A percentile compares a stretch with the other conserved stretches of the same genome.
These are phyloP conservation scores for Lanius ludovicianus DNA, from an alignment of 2,113 vertebrate genomes.

Conservation along the genomic window DNA sequence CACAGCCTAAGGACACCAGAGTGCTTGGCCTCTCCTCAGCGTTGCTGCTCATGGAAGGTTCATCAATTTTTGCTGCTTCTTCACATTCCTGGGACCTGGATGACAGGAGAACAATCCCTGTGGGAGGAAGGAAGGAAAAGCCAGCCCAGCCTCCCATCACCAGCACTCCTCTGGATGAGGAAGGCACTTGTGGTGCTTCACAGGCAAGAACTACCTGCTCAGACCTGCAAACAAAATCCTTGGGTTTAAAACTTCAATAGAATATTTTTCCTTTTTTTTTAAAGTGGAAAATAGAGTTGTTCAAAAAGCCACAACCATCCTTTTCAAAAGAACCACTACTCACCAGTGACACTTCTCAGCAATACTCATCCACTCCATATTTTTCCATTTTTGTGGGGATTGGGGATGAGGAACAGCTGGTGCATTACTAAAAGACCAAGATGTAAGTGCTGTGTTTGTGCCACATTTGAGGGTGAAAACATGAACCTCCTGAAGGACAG, in stretches of 20 bases:
- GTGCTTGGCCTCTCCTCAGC: background rate
- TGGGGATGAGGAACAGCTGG: background rate
- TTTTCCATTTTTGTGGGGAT: background rate
- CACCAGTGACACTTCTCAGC: background rate
- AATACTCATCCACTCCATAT: background rate
- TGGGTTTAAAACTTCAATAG: background rate
- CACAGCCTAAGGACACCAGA: background rate
- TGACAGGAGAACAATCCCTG: rapidly evolving
- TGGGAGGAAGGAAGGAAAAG: background rate
- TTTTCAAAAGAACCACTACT: background rate
- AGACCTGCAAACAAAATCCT: background rate
- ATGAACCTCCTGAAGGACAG: background rate
- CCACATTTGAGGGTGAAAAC: background rate
- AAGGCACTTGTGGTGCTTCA: background rate
- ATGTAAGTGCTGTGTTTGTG: background rate
- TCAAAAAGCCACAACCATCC: background rate
- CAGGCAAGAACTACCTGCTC: background rate
- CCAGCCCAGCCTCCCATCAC: background rate
- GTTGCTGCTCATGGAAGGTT: background rate
- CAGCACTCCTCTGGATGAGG: background rate
- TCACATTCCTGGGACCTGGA: background rate
- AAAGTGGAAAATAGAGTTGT: background rate
- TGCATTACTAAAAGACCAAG: background rate
- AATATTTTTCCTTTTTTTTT: background rate
- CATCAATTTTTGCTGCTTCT: background rate